Percentiles rank a stretch among this genome's conserved stretches.
phyloP scores from a whole-genome alignment of 1,140 invertebrate species.

The Anoplophora glabripennis region DNA sequence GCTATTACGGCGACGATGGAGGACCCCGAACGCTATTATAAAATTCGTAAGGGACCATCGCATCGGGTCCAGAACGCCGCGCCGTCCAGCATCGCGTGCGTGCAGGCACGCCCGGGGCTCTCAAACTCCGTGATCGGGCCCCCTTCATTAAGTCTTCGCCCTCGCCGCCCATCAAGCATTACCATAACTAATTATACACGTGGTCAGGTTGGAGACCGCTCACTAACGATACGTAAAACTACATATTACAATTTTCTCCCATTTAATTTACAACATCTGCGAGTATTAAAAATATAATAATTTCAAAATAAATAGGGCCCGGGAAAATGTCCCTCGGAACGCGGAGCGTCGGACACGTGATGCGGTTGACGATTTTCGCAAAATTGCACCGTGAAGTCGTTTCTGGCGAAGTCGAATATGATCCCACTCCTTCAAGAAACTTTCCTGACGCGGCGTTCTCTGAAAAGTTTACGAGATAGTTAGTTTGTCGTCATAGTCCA shows the following conservation, averaged over 20 bases:
- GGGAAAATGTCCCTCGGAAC: neutral
- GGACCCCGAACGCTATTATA: slow-evolving; percentile 2
- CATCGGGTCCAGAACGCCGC: neutral
- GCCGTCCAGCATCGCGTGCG: slow-evolving; percentile 11
- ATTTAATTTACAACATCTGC: slow-evolving; percentile 5
- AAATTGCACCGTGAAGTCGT: no score
- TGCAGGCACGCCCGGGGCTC: slow-evolving; percentile 4
- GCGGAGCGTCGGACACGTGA: neutral
- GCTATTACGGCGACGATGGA: no score
- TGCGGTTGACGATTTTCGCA: no score
- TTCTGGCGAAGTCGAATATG: no score
- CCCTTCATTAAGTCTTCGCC: slow-evolving; percentile 37
- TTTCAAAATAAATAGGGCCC: neutral
- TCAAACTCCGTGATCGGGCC: slow-evolving; percentile 17
- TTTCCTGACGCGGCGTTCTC: no score
- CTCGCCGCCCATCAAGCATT: slow-evolving; percentile 39
- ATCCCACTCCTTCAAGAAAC: no score
- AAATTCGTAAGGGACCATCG: slow-evolving; percentile 9
- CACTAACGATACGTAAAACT: slow-evolving; percentile 2
- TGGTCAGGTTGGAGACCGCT: slow-evolving; percentile 20
- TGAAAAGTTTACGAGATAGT: no score
- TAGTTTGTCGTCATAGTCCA: no score
- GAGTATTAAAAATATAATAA: neutral
- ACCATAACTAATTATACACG: slow-evolving; percentile 44
- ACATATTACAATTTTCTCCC: slow-evolving; percentile 3